Percentiles rank a stretch among this genome's conserved stretches.
These are phyloP conservation scores for Remorina albescens DNA, from an alignment of 2,797 vertebrate species.

Conservation along the genomic window DNA sequence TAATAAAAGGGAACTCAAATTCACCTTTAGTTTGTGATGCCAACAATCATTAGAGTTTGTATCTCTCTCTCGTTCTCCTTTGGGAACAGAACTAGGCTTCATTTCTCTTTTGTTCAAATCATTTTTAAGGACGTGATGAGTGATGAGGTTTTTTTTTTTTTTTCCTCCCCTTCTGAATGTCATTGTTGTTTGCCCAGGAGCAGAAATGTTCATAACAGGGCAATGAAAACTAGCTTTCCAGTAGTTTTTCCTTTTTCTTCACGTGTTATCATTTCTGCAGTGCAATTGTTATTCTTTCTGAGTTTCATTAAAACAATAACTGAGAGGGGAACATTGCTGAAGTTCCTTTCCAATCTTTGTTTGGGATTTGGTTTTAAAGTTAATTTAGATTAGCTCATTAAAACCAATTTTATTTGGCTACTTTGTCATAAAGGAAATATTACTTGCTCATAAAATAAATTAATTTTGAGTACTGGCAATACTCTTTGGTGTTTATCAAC, in stretches of 20 bases:
- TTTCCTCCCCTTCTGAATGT: not conserved
- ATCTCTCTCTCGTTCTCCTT: slow-evolving; percentile 37
- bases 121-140: slow-evolving; percentile 39
- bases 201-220: slow-evolving; percentile 42
- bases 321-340: not conserved
- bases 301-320: slow-evolving; percentile 16
- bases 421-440: not conserved
- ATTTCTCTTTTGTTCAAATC: slow-evolving; percentile 35
- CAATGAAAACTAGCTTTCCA: slow-evolving; percentile 36
- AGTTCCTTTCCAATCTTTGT: not conserved
- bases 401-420: slow-evolving; percentile 1
- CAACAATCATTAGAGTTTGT: slow-evolving; percentile 57
- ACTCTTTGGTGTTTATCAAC: not conserved
- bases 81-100: slow-evolving; percentile 16
- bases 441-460: not conserved
- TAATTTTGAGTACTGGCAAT: not conserved
- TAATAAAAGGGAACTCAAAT: slow-evolving; percentile 61
- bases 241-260: not conserved
- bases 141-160: slow-evolving; percentile 42
- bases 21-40: slow-evolving; percentile 71
- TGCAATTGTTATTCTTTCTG: slow-evolving; percentile 33
- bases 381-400: slow-evolving; percentile 16
- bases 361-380: slow-evolving; percentile 8
- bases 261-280: slow-evolving; percentile 6
- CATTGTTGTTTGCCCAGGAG: slow-evolving; percentile 35